phyloP scores from a whole-genome alignment of 2,888 invertebrate genomes.

The Tenthredo amoena region DNA sequence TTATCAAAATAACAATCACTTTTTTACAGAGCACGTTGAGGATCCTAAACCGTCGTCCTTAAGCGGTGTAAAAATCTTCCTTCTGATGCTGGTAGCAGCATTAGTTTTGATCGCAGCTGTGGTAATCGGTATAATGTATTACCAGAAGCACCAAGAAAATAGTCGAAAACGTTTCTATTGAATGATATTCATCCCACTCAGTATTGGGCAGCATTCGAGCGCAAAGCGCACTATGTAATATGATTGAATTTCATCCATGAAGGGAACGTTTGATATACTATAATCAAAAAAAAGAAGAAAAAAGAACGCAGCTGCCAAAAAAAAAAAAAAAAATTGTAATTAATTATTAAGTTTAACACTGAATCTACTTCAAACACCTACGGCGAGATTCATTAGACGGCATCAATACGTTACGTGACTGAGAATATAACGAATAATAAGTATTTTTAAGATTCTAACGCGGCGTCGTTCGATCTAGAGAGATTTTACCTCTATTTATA shows the following conservation, averaged over 20 bases:
- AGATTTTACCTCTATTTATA: background rate
- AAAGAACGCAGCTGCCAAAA: slow-evolving; percentile 7
- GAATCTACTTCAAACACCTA: background rate
- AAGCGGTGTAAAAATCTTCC: slow-evolving; percentile 94
- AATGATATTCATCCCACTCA: slow-evolving; percentile 55
- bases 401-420: background rate
- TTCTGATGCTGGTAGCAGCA: slow-evolving; percentile 91
- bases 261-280: background rate
- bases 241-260: background rate
- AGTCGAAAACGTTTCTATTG: slow-evolving; percentile 92
- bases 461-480: background rate
- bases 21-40: slow-evolving; percentile 87
- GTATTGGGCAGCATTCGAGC: background rate
- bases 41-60: slow-evolving; percentile 92
- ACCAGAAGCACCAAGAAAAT: slow-evolving; percentile 94
- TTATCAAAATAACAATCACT: background rate
- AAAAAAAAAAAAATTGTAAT: background rate
- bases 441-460: slow-evolving; percentile 7
- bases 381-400: background rate
- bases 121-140: slow-evolving; percentile 94
- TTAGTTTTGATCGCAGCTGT: slow-evolving; percentile 90
- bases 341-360: background rate
- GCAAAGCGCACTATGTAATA: background rate
- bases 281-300: background rate
- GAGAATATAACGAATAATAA: background rate